These are phyloP conservation scores for Pelecanus crispus DNA, from an alignment of 2,113 vertebrate species.

Conservation along the genomic window DNA sequence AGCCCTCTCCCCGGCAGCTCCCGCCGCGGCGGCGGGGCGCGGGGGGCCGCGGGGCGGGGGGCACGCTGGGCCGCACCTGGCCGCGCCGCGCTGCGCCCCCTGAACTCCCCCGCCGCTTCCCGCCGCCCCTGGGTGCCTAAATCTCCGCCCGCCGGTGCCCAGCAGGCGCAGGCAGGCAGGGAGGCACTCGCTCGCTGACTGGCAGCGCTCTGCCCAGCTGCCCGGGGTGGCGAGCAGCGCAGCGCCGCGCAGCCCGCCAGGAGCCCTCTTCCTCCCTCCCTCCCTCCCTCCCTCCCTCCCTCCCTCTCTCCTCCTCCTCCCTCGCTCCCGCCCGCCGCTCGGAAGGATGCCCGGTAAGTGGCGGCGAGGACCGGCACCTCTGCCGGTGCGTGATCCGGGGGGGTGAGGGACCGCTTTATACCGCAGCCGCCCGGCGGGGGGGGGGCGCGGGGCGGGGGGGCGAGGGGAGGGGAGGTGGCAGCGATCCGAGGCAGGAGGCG, in stretches of 20 bases:
- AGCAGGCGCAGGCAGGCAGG: background rate
- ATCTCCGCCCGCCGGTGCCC: background rate
- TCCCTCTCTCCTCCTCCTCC: background rate
- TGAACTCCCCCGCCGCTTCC: slow-evolving; percentile 50
- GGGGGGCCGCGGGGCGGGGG: background rate
- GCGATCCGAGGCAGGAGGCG: background rate
- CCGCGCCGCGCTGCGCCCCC: slow-evolving; percentile 38
- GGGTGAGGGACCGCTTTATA: background rate
- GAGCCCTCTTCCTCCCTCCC: background rate
- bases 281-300: too few species aligned
- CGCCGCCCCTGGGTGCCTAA: background rate
- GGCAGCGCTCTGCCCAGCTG: background rate
- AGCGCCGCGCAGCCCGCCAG: background rate
- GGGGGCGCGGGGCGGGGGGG: background rate
- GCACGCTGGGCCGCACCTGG: slow-evolving; percentile 64
- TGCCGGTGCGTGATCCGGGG: background rate
- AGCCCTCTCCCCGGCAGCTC: background rate
- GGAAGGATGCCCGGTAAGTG: slow-evolving; percentile 17
- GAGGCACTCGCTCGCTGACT: background rate
- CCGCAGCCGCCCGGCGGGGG: background rate
- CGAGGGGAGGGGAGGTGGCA: slow-evolving; percentile 11
- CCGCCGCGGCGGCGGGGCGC: background rate
- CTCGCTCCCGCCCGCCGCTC: background rate
- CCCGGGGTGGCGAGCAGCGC: background rate
- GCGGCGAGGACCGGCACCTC: background rate